Percentiles rank a stretch among this genome's conserved stretches.
These are phyloP conservation scores for Phylloscopus whistleri DNA, from an alignment of 2,113 vertebrate species.

Conservation along the genomic window DNA sequence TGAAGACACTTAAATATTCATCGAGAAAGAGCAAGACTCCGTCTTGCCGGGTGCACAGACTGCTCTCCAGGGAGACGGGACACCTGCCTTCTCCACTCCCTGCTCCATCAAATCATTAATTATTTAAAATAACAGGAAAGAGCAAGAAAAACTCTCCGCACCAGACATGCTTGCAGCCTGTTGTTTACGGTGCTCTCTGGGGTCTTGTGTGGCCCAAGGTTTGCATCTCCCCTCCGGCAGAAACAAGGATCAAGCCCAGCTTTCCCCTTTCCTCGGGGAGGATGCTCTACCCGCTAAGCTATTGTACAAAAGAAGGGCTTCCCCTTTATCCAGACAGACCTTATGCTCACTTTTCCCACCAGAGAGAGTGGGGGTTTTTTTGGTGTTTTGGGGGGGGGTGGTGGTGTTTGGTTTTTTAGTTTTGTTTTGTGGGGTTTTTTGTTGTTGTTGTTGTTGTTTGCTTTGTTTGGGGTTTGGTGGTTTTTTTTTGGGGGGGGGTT, in stretches of 20 bases:
- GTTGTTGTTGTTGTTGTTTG: too few relatives aligned
- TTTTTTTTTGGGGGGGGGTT: neutral
- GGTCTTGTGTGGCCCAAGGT: neutral
- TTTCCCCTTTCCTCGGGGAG: neutral
- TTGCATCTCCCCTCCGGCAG: conserved; percentile 31
- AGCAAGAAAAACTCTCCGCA: neutral
- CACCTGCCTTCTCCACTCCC: conserved; percentile 48
- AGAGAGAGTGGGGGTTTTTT: neutral
- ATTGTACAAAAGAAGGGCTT: neutral
- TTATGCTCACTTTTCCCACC: conserved; percentile 17
- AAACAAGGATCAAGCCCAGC: conserved; percentile 21
- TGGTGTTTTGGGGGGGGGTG: neutral
- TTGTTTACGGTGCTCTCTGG: neutral
- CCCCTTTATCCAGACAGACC: conserved; percentile 19
- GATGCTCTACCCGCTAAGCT: neutral
- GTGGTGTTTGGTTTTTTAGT: too few relatives aligned
- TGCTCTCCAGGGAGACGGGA: conserved; percentile 34
- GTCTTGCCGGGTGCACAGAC: conserved; percentile 25
- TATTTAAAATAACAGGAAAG: conserved; percentile 61
- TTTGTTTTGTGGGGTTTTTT: too few relatives aligned
- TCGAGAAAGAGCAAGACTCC: neutral
- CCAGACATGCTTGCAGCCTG: neutral
- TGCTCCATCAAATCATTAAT: conserved; percentile 53
- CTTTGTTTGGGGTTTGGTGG: too few relatives aligned
- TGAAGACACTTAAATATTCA: conserved; percentile 63